Conservation (phyloP, 2,113 vertebrate species). For the Proterorhinus semilunaris region DNA sequence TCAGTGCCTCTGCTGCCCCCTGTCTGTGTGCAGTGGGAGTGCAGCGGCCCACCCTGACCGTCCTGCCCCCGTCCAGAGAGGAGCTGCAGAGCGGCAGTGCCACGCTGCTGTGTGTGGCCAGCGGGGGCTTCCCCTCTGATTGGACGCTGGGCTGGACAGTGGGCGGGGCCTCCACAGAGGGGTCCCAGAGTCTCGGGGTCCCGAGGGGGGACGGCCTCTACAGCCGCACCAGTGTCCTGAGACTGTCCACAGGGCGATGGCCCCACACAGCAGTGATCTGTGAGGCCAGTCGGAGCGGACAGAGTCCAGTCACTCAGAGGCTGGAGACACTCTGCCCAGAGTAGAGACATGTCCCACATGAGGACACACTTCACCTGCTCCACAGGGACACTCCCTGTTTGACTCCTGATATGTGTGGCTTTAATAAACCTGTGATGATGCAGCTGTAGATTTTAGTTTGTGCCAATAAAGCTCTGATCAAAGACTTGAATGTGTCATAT, state of each 20-base stretch:
- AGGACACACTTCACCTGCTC: conserved; percentile 3
- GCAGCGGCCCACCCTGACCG: conserved; percentile 47
- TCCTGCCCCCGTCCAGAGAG: conserved; percentile 55
- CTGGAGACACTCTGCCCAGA: conserved; percentile 49
- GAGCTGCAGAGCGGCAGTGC: conserved; percentile 45
- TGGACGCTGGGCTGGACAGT: conserved; percentile 56
- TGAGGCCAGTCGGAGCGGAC: conserved; percentile 47
- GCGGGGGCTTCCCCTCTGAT: conserved; percentile 48
- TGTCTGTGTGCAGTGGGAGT: conserved; percentile 36
- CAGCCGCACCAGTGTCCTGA: conserved; percentile 55
- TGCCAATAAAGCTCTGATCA: conserved; percentile 5
- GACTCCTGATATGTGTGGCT: background rate
- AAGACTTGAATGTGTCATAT: background rate
- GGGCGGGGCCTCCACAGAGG: conserved; percentile 25
- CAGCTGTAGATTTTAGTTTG: background rate
- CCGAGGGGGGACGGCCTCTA: conserved; percentile 36
- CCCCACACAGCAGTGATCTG: conserved; percentile 45
- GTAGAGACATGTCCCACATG: conserved; percentile 33
- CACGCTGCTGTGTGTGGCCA: conserved; percentile 64
- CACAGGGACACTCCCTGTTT: background rate
- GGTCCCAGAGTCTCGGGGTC: conserved; percentile 25
- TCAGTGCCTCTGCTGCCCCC: background rate
- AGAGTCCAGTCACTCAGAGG: conserved; percentile 44
- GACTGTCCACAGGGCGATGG: conserved; percentile 50
- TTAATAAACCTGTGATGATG: background rate